These are phyloP conservation scores for Toxonevra muliebris DNA, from an alignment of 2,888 invertebrate species.

Conservation along the genomic window DNA sequence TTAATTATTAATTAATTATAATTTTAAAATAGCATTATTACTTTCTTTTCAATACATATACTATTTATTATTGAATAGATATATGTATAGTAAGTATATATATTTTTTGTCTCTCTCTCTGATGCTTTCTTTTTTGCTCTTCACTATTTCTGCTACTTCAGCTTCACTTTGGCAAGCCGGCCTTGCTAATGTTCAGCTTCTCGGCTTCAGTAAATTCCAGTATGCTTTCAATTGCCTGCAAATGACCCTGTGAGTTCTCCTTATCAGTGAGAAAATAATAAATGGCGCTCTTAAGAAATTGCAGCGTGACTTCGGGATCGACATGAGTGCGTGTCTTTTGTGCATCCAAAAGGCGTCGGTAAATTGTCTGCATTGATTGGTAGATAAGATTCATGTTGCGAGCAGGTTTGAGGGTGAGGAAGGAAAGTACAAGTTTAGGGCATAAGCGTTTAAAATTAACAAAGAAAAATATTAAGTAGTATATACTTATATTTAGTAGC, in stretches of 20 bases:
- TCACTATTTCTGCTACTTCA: slow-evolving; percentile 13
- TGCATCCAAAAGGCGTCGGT: slow-evolving; percentile 82
- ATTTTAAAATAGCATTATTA: no score
- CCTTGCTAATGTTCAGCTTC: slow-evolving; percentile 81
- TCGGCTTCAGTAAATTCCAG: slow-evolving; percentile 86
- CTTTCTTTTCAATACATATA: no score
- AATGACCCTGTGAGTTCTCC: slow-evolving; percentile 87
- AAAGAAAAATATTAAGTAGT: slow-evolving; percentile 28
- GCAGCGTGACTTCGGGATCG: slow-evolving; percentile 91
- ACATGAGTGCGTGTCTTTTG: slow-evolving; percentile 77
- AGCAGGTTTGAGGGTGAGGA: slow-evolving; percentile 6
- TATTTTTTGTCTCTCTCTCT: slow-evolving; percentile 9
- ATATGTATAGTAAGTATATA: neutral
- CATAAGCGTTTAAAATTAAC: slow-evolving; percentile 16
- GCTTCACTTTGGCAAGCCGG: slow-evolving; percentile 66
- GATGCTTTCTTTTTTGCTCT: slow-evolving; percentile 1
- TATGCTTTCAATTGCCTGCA: slow-evolving; percentile 89
- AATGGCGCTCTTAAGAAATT: slow-evolving; percentile 91
- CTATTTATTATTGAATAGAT: neutral
- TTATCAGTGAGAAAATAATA: slow-evolving; percentile 92
- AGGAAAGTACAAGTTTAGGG: neutral
- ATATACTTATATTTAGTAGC: slow-evolving; percentile 15
- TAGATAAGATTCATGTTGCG: neutral
- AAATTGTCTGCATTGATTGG: slow-evolving; percentile 79
- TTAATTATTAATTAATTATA: no score